phyloP scores from a whole-genome alignment of 1,140 invertebrate species.

The Nebria ingens region DNA sequence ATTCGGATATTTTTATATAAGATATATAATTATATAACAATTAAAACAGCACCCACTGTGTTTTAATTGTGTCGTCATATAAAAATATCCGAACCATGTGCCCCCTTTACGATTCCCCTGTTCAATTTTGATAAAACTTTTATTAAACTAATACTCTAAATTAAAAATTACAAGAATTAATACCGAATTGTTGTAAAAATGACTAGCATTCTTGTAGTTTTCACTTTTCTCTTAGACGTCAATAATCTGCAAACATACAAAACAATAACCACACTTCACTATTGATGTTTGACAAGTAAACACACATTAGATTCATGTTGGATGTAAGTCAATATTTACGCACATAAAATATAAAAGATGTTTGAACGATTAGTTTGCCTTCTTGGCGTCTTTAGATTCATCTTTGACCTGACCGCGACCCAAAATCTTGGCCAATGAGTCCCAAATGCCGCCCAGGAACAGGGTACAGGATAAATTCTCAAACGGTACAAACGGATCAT shows the following conservation, averaged over 20 bases:
- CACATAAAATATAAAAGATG: not conserved
- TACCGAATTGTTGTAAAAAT: too few species aligned
- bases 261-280: not conserved
- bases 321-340: too few species aligned
- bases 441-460: slow-evolving; percentile 97
- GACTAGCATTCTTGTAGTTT: not conserved
- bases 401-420: slow-evolving; percentile 69
- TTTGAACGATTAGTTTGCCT: slow-evolving; percentile 52
- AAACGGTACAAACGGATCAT: slow-evolving; percentile 97
- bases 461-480: slow-evolving; percentile 96
- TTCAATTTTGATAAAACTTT: too few species aligned
- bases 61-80: not conserved
- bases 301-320: too few species aligned
- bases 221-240: not conserved
- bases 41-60: slow-evolving; percentile 4
- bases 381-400: slow-evolving; percentile 66
- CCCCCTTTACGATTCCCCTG: too few species aligned
- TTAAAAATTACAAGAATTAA: too few species aligned
- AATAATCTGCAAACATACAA: not conserved
- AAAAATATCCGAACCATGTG: not conserved
- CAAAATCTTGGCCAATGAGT: slow-evolving; percentile 78
- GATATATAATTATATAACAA: not conserved
- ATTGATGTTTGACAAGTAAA: not conserved
- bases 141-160: too few species aligned
- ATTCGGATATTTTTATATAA: not conserved